Evolutionary conservation across 2,888 invertebrate genomes (phyloP), one percentile per base, ranked within the genome.

Genomic region (Leptothorax acervorum): DNA sequence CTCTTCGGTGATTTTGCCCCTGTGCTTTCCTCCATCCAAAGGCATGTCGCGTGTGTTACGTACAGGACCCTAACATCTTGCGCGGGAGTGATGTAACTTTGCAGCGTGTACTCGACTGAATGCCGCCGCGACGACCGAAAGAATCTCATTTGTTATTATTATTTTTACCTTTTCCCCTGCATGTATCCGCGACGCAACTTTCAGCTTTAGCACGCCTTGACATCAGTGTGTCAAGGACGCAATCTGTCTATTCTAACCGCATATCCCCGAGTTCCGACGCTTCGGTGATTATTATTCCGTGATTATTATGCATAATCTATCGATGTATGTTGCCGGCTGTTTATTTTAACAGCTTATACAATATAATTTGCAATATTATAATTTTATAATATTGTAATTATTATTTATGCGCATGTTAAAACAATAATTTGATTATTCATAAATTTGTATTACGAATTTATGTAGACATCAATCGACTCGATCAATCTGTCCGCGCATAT

Each of bases 1-100:
- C 48, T 15, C 53, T 66, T 45, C 73, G 62, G 65, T 65, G 71
- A 63, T 62, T 53, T 31, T 35, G 3, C 68, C 11, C n/a, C 51
- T 11, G 23, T 55, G 39, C 66, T 42, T 39, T 53, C 31, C n/a
- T 3, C 35, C 18, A 6, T 31, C 70, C 51, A 39, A 76, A 74
- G 18, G 28, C 45, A 51, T 73, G 62, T 60, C 70, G 60, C 55
- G 12, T 60, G 23, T 51, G 62, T 63, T 74, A 83, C 68, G 55
- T 63, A 76, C 57, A 55, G 35, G 51, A 39, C 23, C 60, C 60
- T 35, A 84, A 88, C 71, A 66, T 75, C 66, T 70, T 15, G 42
- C 39, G 55, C 31, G 48, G 8, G 39, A 31, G 62, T 66, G 89
- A 85, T 85, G 66, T 85, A 81, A 88, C 87, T 73, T 65, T 65